A percentile compares a stretch with the other conserved stretches of the same genome.
Conservation (phyloP, 2,113 vertebrate genomes). For the Dicerorhinus sumatrensis region DNA sequence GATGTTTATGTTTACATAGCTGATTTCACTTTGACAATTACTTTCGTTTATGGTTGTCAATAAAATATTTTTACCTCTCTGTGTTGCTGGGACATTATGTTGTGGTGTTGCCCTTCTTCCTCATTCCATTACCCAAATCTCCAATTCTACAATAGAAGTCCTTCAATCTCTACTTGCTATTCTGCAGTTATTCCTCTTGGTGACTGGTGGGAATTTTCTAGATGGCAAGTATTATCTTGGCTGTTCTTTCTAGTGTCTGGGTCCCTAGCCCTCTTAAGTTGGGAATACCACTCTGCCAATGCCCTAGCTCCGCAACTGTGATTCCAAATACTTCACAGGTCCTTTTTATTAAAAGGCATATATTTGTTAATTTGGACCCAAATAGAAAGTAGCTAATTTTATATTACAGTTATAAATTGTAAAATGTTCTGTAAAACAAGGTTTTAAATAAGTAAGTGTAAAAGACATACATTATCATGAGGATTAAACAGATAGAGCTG, state of each 20-base stretch:
- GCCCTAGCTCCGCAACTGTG: background rate
- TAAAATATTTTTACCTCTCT: background rate
- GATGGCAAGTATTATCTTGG: background rate
- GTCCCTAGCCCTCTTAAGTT: background rate
- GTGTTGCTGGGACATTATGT: background rate
- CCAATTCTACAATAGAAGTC: background rate
- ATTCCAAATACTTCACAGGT: background rate
- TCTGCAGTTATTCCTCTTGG: background rate
- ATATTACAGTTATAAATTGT: background rate
- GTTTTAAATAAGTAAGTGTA: constrained; percentile 41
- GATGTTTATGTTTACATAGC: background rate
- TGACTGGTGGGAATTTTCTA: background rate
- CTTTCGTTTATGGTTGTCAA: background rate
- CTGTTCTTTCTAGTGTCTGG: background rate
- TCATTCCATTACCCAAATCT: background rate
- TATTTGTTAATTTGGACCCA: constrained; percentile 4
- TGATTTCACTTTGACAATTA: background rate
- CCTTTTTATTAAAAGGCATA: background rate
- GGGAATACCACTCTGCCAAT: background rate
- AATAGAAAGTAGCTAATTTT: constrained; percentile 48
- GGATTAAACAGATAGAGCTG: background rate
- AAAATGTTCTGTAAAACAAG: background rate
- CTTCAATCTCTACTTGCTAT: background rate
- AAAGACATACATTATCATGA: background rate
- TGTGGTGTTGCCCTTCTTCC: background rate